A percentile compares a stretch with the other conserved stretches of the same genome.
phyloP scores from a whole-genome alignment of 2,888 invertebrate species.

The Cephus sareptanus region DNA sequence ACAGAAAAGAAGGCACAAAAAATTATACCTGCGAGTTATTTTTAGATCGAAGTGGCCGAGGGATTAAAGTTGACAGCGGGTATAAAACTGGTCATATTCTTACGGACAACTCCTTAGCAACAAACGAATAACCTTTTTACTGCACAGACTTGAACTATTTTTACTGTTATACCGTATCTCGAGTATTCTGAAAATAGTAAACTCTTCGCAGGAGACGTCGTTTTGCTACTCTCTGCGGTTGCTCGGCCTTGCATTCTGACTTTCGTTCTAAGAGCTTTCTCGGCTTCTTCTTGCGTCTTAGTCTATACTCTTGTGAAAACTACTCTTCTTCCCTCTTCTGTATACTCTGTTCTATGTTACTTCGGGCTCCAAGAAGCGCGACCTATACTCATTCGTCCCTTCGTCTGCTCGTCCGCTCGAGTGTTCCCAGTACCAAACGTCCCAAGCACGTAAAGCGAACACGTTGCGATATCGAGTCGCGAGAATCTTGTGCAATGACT shows the following conservation, averaged over 20 bases:
- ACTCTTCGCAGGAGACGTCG: not conserved
- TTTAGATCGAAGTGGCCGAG: not conserved
- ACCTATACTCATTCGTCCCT: not conserved
- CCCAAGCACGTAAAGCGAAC: constrained; percentile 37
- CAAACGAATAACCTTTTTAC: not conserved
- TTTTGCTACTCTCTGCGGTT: not conserved
- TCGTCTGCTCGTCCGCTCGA: not conserved
- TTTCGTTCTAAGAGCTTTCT: not conserved
- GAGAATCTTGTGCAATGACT: constrained; percentile 55
- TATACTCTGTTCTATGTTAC: not conserved
- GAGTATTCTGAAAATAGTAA: not conserved
- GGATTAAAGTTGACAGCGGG: not conserved
- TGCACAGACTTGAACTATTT: not conserved
- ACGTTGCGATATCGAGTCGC: constrained; percentile 49
- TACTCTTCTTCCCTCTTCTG: not conserved
- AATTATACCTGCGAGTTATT: not conserved
- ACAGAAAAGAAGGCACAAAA: not conserved
- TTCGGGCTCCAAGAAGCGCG: not conserved
- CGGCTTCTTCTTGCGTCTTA: not conserved
- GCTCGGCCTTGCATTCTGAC: not conserved
- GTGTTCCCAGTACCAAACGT: not conserved
- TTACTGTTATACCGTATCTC: not conserved
- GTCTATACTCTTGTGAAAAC: not conserved
- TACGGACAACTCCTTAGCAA: not conserved
- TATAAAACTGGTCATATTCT: not conserved